phyloP scores from a whole-genome alignment of 2,113 vertebrate species.

The Telmatochromis bifrenatus region DNA sequence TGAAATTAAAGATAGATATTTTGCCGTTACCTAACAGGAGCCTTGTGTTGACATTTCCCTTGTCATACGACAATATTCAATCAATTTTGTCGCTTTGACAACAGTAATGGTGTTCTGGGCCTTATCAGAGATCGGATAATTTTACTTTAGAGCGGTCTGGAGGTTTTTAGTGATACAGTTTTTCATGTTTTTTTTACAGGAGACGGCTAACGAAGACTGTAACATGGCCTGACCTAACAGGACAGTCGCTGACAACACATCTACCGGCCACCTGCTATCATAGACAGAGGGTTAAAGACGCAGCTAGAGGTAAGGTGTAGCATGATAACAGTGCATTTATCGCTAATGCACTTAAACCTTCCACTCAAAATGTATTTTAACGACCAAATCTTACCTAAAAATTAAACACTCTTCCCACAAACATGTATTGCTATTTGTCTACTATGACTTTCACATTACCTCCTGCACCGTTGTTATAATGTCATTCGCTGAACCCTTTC shows the following conservation, averaged over 20 bases:
- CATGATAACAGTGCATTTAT: not conserved
- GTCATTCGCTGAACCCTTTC: not conserved
- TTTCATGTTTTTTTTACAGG: not conserved
- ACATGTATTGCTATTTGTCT: not conserved
- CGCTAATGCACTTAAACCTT: rapidly evolving
- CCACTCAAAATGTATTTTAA: not conserved
- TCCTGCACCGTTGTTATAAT: not conserved
- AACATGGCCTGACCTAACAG: conserved; percentile 3
- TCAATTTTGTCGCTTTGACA: not conserved
- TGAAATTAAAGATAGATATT: conserved; percentile 18
- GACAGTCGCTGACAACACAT: not conserved
- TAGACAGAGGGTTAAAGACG: not conserved
- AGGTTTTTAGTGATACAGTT: not conserved
- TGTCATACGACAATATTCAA: not conserved
- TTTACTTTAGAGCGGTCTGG: not conserved
- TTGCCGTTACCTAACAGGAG: not conserved
- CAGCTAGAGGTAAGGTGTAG: not conserved
- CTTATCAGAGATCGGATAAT: not conserved
- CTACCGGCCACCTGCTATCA: not conserved
- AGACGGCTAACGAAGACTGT: not conserved
- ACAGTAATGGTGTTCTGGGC: not conserved
- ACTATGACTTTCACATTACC: not conserved
- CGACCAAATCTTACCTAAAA: not conserved
- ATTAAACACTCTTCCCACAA: not conserved
- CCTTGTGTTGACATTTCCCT: not conserved